These are phyloP conservation scores for Poecilia picta DNA, from an alignment of 2,797 vertebrate genomes.

Conservation along the genomic window DNA sequence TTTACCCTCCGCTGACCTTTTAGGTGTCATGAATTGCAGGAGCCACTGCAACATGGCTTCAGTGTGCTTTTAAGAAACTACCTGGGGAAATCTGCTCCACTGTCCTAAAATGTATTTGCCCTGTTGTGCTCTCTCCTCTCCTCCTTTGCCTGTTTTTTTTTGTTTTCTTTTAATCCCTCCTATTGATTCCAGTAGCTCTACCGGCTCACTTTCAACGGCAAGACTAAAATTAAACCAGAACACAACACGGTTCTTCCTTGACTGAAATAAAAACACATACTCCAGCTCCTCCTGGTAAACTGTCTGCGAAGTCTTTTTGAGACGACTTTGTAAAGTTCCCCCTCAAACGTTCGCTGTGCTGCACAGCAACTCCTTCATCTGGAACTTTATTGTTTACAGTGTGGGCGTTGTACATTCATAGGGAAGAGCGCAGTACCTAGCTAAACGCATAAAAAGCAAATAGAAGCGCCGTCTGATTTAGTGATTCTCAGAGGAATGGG, in stretches of 20 bases:
- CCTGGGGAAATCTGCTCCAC: conserved; percentile 40
- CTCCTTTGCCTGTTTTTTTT: not conserved
- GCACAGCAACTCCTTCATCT: conserved; percentile 32
- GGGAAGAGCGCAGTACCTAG: conserved; percentile 24
- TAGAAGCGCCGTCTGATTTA: conserved; percentile 44
- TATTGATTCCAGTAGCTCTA: conserved; percentile 11
- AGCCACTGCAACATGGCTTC: conserved; percentile 31
- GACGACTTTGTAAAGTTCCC: conserved; percentile 26
- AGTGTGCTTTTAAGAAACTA: conserved; percentile 62
- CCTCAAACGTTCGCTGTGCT: conserved; percentile 5
- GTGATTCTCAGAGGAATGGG: conserved; percentile 48
- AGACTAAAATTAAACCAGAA: conserved; percentile 8
- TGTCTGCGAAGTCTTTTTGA: conserved; percentile 20
- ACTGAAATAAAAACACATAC: conserved; percentile 6
- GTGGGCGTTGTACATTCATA: conserved; percentile 50
- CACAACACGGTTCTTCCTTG: not conserved
- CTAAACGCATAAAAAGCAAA: conserved; percentile 56
- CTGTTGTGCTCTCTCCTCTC: not conserved
- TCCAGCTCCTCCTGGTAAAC: conserved; percentile 8
- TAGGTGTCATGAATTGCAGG: conserved; percentile 46
- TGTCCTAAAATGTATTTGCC: conserved; percentile 39
- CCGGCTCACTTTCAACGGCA: not conserved
- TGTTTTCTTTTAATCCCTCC: not conserved
- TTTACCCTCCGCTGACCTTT: conserved; percentile 64
- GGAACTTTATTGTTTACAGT: conserved; percentile 52